Base-by-base conservation (phyloP, 2,888 invertebrate species). In the Diploptera punctata region DNA sequence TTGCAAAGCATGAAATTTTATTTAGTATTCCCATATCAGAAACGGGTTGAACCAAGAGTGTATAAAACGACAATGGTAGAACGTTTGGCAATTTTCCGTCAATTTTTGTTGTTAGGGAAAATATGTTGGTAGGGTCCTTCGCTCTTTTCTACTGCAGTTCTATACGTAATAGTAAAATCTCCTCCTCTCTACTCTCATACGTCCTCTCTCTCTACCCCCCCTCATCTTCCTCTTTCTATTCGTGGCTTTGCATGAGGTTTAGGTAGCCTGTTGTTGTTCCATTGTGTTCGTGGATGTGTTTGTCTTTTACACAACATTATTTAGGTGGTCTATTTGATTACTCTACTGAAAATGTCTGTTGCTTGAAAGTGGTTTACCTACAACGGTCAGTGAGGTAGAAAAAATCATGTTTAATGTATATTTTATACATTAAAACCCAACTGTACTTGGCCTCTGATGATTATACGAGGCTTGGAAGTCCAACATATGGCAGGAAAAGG, bases 261-360 rank as follows among this genome's bases (percentile, higher is more conserved):
- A 33, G 65, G 26, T 44, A 26, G 44, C 44, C 44, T n/a, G 65
- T 65, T 65, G 65, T 65, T 65, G 47, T 65, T 47, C 47, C 65
- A 65, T 65, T 65, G 65, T 65, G 47, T 65, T 65, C 65, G 18
- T 47, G n/a, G 65, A 65, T 44, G 65, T 65, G 65, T 65, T 65
- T 65, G 65, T 65, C 65, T 65, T 65, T 47, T 38, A 21, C 43
- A 65, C 65, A 26, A 29, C 65, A 47, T 65, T 65, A 65, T 65
- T 65, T 65, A 65, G 65, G 65, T 65, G 65, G 9, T 43, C 44
- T 65, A 65, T 65, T 65, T 65, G 65, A 65, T 65, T 65, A 65
- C 47, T 47, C 47, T 65, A 47, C 65, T 44, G 65, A 65, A 47
- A 65, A 65, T 65, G 65, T 65, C 65, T 65, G 26, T 2, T 33